phyloP scores from a whole-genome alignment of 23 tunicate genomes.

The Trididemnum clinides region DNA sequence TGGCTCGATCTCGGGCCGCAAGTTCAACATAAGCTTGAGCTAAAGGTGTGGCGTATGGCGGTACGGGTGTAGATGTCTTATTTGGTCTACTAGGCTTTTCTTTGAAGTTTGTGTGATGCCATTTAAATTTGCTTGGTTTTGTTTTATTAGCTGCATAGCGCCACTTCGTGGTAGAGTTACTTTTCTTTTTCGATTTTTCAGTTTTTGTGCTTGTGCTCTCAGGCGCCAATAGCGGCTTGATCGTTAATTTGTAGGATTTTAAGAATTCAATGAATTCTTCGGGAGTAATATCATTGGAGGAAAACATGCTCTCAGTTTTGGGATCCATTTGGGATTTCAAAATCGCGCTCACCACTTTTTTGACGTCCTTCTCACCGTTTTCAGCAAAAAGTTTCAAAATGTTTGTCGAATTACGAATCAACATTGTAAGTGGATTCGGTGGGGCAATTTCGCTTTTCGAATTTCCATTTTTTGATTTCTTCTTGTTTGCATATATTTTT shows the following conservation, averaged over 20 bases:
- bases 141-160: slow-evolving; percentile 7
- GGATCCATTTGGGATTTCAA: not conserved
- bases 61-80: not conserved
- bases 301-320: not conserved
- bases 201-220: not conserved
- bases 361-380: not conserved
- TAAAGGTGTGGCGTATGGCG: slow-evolving; percentile 24
- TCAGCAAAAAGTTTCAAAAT: not conserved
- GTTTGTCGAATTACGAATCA: not conserved
- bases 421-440: too few relatives aligned
- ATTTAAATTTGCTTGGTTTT: not conserved
- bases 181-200: not conserved
- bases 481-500: too few relatives aligned
- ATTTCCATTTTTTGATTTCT: too few relatives aligned
- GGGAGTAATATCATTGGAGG: not conserved
- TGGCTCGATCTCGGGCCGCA: slow-evolving; percentile 37
- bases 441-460: too few relatives aligned
- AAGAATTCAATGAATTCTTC: not conserved
- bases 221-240: not conserved
- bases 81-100: not conserved
- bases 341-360: not conserved
- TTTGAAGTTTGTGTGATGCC: slow-evolving; percentile 56
- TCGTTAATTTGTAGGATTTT: not conserved
- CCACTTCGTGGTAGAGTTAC: not conserved
- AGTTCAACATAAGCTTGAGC: slow-evolving; percentile 28